Base-by-base conservation (phyloP, 2,888 invertebrate species). In the Eristalis arbustorum region DNA sequence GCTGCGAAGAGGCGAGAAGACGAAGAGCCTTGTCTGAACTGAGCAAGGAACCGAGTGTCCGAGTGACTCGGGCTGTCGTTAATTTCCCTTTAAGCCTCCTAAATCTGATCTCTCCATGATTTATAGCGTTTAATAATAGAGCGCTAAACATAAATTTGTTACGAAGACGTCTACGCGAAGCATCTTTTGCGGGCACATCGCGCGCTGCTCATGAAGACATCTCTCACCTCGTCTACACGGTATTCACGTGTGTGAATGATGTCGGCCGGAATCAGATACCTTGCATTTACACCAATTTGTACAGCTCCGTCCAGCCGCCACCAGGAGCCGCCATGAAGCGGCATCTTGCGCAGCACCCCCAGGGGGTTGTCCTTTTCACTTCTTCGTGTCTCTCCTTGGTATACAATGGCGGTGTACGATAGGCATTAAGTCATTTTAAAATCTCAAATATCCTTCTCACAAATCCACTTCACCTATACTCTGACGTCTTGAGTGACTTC, bases 61-160 rank as follows among this genome's bases (percentile, higher is more conserved):
- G 76, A 77, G 68, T 88, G 78, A 79, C 71, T 73, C 63, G 77
- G 56, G 1, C 61, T 69, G 67, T 83, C 78, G 78, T 83, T 83
- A 87, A 87, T 83, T 87, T 83, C 67, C 87, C 78, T 87, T 87
- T 75, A 83, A 83, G 62, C 74, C 78, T 74, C 71, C 79, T 78
- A 87, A 87, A 87, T 87, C 87, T 87, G 87, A 87, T 83, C 87
- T 69, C 63, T 87, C 72, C 78, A 87, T 87, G 87, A 87, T 87
- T 83, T 87, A 87, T 87, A 83, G 83, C 83, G 87, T 87, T 87
- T 87, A 87, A 87, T 87, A 87, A 87, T 83, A 87, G 87, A 87
- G 83, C 87, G 87, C 83, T 87, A 83, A 75, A 75, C 87, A 83
- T 87, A 87, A 87, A 87, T 87, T 78, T 79, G 78, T 78, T 82